These are phyloP conservation scores for Theretra japonica DNA, from an alignment of 2,888 invertebrate genomes.

Conservation along the genomic window DNA sequence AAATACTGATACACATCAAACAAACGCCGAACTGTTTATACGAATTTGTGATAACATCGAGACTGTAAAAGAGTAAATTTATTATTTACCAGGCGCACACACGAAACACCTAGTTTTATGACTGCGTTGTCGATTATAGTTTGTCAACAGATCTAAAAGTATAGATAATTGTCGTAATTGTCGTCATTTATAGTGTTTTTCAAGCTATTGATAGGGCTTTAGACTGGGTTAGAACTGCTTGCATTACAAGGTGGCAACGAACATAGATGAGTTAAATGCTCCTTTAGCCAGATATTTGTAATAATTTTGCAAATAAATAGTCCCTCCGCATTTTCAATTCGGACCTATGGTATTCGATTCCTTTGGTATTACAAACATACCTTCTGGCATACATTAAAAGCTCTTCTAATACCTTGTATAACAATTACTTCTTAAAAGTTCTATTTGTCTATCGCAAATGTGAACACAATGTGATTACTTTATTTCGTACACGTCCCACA, in stretches of 20 bases:
- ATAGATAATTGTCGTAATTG: not conserved
- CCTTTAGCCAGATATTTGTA: too few relatives aligned
- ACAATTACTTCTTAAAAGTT: not conserved
- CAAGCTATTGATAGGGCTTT: too few relatives aligned
- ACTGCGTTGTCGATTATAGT: not conserved
- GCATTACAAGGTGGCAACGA: too few relatives aligned
- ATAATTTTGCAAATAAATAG: too few relatives aligned
- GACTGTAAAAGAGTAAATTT: not conserved
- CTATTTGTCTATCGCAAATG: not conserved
- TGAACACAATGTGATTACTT: not conserved
- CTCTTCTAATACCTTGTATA: too few relatives aligned
- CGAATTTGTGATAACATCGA: not conserved
- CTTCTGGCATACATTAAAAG: too few relatives aligned
- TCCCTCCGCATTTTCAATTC: too few relatives aligned
- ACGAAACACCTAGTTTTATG: not conserved
- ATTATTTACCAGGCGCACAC: not conserved
- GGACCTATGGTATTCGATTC: too few relatives aligned
- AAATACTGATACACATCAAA: conserved; percentile 10
- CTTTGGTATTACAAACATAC: too few relatives aligned
- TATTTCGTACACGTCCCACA: conserved; percentile 13
- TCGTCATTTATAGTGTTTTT: too few relatives aligned
- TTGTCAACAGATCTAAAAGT: not conserved
- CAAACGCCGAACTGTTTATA: not conserved
- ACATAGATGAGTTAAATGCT: too few relatives aligned
- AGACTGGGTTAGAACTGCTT: too few relatives aligned